Evolutionary conservation across 2,888 invertebrate species (phyloP), one percentile per base, ranked within the genome.

Genomic region (Drosophila aldrichi): DNA sequence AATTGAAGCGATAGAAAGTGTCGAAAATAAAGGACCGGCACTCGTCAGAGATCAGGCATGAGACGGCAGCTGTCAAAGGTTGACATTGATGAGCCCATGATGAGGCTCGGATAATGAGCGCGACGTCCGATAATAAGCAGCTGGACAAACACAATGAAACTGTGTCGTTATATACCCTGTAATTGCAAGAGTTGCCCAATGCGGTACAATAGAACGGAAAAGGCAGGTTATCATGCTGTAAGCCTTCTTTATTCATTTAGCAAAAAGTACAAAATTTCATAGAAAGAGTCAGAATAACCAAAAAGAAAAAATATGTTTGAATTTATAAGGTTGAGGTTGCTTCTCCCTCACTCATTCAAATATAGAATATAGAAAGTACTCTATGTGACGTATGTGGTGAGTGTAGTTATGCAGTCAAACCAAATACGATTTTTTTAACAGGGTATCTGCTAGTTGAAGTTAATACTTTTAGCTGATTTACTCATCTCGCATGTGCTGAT

Each of bases 91-190:
- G n/a, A n/a, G 41, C 6, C 58, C 7, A 20, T 38, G 32, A 57
- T 43, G 36, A 69, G 38, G 38, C 12, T 22, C 48, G 40, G 38
- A 69, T 68, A 68, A 68, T 70, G 70, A 69, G 49, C 44, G 44
- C 52, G 40, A 2, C 29, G 52, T 52, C 36, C 22, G 44, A 44
- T 38, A 57, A 46, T 22, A 51, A 7, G 25, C 59, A 70, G 59
- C 68, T 58, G 43, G 49, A 57, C 57, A 57, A 51, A 25, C 62
- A 25, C n/a, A 18, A 18, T 10, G 29, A 9, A 20, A 36, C 9
- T 36, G 29, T 36, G 36, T 29, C 25, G 16, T 16, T 29, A 8
- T 4, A 43, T 67, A 67, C 70, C 69, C 41, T 41, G 29, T 49
- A 55, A 34, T 20, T 7, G 7, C 12, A 8, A 5, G 0, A 36